These are phyloP conservation scores for Tetranychus truncatus DNA, from an alignment of 2,888 invertebrate genomes.

Conservation along the genomic window DNA sequence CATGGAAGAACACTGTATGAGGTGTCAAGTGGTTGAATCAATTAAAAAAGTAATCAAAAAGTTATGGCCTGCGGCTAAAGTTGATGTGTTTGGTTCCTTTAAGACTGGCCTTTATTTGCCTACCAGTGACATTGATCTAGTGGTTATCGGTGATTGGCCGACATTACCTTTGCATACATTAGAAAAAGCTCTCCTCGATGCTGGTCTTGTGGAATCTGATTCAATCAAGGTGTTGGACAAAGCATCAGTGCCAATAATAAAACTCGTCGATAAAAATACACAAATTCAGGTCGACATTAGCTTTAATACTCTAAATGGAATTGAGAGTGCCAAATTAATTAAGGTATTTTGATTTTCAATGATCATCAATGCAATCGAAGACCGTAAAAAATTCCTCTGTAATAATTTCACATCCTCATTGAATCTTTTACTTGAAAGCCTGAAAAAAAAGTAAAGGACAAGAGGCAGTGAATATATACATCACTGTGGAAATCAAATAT, in stretches of 20 bases:
- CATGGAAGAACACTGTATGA: slow-evolving; percentile 68
- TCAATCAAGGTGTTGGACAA: slow-evolving; percentile 90
- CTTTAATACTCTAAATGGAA: slow-evolving; percentile 95
- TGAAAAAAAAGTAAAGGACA: no score
- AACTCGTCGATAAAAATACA: slow-evolving; percentile 67
- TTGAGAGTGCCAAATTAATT: slow-evolving; percentile 11
- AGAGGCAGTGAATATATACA: neutral
- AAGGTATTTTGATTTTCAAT: neutral
- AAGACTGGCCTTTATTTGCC: slow-evolving; percentile 91
- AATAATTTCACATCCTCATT: no score
- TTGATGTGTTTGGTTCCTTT: slow-evolving; percentile 95
- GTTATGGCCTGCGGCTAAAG: slow-evolving; percentile 72
- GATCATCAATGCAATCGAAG: neutral
- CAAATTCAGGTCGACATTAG: slow-evolving; percentile 94
- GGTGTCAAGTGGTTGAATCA: slow-evolving; percentile 68
- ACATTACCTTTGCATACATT: slow-evolving; percentile 73
- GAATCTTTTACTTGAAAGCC: no score
- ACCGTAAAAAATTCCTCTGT: no score
- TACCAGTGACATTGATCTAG: slow-evolving; percentile 61
- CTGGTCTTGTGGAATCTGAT: slow-evolving; percentile 69
- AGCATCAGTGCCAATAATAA: slow-evolving; percentile 92
- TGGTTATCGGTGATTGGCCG: slow-evolving; percentile 62
- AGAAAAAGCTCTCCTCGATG: slow-evolving; percentile 69
- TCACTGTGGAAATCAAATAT: neutral
- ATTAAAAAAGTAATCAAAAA: slow-evolving; percentile 68